Evolutionary conservation across 2,888 invertebrate species (phyloP).

Genomic region (Flexamia atlantica): DNA sequence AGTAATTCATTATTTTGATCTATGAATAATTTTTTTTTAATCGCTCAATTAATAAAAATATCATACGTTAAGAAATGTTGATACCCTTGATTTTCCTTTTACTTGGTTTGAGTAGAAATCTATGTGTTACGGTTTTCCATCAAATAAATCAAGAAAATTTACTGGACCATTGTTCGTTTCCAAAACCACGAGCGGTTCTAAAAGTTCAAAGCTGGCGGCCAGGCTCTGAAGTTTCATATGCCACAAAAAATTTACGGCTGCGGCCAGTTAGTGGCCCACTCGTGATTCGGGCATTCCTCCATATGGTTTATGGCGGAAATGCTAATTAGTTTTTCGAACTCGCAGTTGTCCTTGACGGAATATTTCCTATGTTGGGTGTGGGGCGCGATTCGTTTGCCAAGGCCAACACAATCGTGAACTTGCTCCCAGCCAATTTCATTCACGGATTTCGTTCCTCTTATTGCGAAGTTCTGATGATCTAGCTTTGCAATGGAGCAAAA

Average conservation of each 20-base stretch:
- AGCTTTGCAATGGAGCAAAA: too few species aligned
- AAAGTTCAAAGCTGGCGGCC: background rate
- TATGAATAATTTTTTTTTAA: too few species aligned
- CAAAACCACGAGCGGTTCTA: background rate
- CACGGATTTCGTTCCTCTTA: background rate
- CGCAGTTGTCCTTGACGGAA: background rate
- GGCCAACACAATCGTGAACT: background rate
- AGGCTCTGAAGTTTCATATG: background rate
- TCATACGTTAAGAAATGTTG: too few species aligned
- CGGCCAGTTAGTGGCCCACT: background rate
- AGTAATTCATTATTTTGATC: too few species aligned
- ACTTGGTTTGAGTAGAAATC: too few species aligned
- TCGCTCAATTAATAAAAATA: too few species aligned
- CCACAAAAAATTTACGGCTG: conserved; percentile 13
- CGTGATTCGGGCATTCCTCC: background rate
- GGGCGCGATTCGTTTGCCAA: background rate
- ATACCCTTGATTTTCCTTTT: too few species aligned
- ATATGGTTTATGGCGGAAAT: conserved; percentile 27
- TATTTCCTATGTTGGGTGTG: background rate
- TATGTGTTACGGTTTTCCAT: too few species aligned
- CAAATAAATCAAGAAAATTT: too few species aligned
- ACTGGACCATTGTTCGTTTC: too few species aligned
- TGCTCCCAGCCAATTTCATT: background rate
- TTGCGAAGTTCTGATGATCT: background rate
- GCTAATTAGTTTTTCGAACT: conserved; percentile 29